Conservation (phyloP, 2,113 vertebrate genomes). For the Gopherus flavomarginatus region DNA sequence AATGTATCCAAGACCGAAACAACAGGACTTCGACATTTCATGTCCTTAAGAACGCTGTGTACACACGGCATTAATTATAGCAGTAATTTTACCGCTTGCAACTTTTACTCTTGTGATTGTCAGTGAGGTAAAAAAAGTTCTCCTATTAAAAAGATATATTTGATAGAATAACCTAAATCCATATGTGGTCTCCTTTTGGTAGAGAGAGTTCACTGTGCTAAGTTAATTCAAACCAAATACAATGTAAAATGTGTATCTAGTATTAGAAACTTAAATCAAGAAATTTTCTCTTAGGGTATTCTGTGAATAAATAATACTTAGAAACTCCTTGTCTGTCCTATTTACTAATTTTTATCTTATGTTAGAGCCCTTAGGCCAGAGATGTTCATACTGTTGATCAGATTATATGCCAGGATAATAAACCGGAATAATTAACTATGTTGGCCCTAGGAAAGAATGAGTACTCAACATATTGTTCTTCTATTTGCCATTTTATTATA, state of each 20-base stretch:
- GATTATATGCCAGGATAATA: conserved; percentile 3
- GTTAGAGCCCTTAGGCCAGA: neutral
- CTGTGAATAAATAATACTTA: neutral
- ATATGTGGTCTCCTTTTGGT: neutral
- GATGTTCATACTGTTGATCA: neutral
- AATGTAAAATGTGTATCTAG: no score
- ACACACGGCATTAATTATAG: neutral
- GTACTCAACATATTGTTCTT: neutral
- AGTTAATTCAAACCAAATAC: neutral
- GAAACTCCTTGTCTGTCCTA: neutral
- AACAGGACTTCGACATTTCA: neutral
- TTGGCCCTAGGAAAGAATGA: neutral
- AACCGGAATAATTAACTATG: neutral
- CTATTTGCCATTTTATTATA: neutral
- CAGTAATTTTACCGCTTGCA: neutral
- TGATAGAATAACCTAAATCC: neutral
- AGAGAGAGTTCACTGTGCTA: neutral
- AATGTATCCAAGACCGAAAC: neutral
- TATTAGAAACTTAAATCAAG: neutral
- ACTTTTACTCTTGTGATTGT: neutral
- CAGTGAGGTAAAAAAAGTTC: neutral
- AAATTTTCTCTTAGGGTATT: neutral
- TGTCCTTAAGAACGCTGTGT: fast-evolving
- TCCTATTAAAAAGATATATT: neutral
- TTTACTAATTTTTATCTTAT: neutral